Conservation (phyloP, 1,140 invertebrate genomes). For the Drosophila guanche region DNA sequence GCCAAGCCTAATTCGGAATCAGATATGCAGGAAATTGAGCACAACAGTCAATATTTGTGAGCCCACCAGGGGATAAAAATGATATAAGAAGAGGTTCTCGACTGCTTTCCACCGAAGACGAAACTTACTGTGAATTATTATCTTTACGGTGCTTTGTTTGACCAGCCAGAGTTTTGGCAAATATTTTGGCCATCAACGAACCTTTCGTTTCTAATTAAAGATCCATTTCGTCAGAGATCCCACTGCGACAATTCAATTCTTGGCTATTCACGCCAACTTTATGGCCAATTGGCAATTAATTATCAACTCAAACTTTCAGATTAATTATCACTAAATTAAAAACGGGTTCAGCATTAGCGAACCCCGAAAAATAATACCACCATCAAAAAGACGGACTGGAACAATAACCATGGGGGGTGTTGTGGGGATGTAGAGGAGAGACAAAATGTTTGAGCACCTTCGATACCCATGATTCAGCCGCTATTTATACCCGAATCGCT, state of each 20-base stretch:
- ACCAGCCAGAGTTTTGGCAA: constrained; percentile 1
- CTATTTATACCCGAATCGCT: constrained; percentile 40
- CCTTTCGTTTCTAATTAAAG: constrained; percentile 8
- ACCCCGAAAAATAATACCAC: not conserved
- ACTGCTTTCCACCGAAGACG: not conserved
- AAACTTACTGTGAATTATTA: not conserved
- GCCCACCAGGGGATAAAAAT: constrained; percentile 4
- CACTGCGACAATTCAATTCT: constrained; percentile 31
- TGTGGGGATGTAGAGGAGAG: constrained; percentile 18
- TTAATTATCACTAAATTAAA: constrained; percentile 76
- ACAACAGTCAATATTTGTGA: constrained; percentile 14
- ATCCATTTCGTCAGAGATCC: constrained; percentile 16
- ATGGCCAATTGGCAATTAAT: constrained; percentile 62
- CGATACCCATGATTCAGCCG: constrained; percentile 50
- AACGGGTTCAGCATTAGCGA: constrained; percentile 63
- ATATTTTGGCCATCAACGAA: constrained; percentile 4
- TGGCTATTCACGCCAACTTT: constrained; percentile 22
- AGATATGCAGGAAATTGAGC: constrained; percentile 7
- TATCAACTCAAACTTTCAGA: constrained; percentile 65
- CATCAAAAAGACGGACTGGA: constrained; percentile 10
- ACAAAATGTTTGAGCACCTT: constrained; percentile 59
- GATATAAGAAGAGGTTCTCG: too few species aligned
- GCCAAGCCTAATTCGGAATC: constrained; percentile 21
- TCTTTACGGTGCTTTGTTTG: constrained; percentile 5
- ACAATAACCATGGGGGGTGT: constrained; percentile 6